Evolutionary conservation across 1,140 invertebrate genomes (phyloP).

Genomic region (Ostrea denselamellosa): DNA sequence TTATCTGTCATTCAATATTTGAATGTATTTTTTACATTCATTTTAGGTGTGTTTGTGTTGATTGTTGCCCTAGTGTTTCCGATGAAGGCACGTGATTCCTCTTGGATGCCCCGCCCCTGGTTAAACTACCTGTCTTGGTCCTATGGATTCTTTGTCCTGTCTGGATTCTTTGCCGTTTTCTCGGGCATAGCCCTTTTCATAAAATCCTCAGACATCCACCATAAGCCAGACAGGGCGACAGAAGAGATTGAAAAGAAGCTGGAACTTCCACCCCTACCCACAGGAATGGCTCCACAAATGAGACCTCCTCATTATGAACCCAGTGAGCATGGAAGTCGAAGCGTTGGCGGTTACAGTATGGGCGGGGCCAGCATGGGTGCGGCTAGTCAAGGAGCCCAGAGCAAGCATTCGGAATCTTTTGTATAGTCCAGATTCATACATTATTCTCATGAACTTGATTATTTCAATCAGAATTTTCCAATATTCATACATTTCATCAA

Average conservation of each 20-base stretch:
- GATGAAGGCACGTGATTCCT: constrained; percentile 91
- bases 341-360: not conserved
- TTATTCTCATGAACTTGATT: not conserved
- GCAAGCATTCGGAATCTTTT: constrained; percentile 42
- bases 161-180: constrained; percentile 85
- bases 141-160: constrained; percentile 93
- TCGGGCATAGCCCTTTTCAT: constrained; percentile 72
- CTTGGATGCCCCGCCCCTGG: constrained; percentile 96
- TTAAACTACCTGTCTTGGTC: constrained; percentile 98
- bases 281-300: constrained; percentile 14
- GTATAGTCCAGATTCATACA: not conserved
- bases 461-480: not conserved
- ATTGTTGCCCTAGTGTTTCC: constrained; percentile 92
- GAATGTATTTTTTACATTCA: not conserved
- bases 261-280: not conserved
- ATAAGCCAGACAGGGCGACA: constrained; percentile 54
- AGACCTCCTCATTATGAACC: not conserved
- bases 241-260: constrained; percentile 52
- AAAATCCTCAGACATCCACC: constrained; percentile 67
- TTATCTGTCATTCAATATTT: no score
- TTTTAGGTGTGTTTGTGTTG: constrained; percentile 71
- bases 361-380: not conserved
- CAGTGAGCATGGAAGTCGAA: constrained; percentile 20
- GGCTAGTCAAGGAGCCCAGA: constrained; percentile 5
- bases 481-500: not conserved